Conservation (phyloP, 2,113 vertebrate species). For the Trichechus manatus region DNA sequence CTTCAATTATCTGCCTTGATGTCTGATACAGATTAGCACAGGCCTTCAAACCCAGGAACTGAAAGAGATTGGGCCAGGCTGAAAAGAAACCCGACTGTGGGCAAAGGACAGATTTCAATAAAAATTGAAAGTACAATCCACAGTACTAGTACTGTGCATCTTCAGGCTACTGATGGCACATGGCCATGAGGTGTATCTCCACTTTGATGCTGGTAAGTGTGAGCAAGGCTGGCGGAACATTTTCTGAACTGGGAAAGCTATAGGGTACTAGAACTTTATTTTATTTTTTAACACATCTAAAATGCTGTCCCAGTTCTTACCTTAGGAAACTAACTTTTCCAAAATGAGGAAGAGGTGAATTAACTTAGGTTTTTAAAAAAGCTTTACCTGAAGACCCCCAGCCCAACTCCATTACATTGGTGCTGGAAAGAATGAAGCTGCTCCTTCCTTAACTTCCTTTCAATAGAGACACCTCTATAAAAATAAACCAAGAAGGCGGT, state of each 20-base stretch:
- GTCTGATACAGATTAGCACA: slow-evolving; percentile 87
- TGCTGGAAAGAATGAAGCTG: slow-evolving; percentile 66
- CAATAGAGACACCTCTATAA: slow-evolving; percentile 63
- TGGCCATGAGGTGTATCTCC: slow-evolving; percentile 84
- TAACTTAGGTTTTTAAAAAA: slow-evolving; percentile 72
- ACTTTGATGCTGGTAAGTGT: slow-evolving; percentile 84
- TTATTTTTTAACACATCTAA: slow-evolving; percentile 76
- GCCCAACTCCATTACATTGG: slow-evolving; percentile 64
- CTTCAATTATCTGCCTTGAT: slow-evolving; percentile 86
- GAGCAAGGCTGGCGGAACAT: slow-evolving; percentile 75
- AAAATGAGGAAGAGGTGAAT: slow-evolving; percentile 77
- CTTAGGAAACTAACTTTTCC: slow-evolving; percentile 80
- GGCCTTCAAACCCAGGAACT: slow-evolving; percentile 86
- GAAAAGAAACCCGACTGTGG: slow-evolving; percentile 85
- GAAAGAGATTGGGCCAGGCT: slow-evolving; percentile 86
- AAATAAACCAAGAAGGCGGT: slow-evolving; percentile 61
- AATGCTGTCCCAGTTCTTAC: slow-evolving; percentile 79
- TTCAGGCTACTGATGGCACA: slow-evolving; percentile 85
- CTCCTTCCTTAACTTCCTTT: slow-evolving; percentile 69
- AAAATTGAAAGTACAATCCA: slow-evolving; percentile 84
- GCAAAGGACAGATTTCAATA: slow-evolving; percentile 86
- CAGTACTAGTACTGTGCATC: slow-evolving; percentile 85
- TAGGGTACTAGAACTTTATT: slow-evolving; percentile 74
- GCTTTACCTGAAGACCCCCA: slow-evolving; percentile 68
- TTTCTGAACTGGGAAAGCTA: slow-evolving; percentile 77